Evolutionary conservation across 1,140 invertebrate genomes (phyloP).

Genomic region (Micrasema longulum): DNA sequence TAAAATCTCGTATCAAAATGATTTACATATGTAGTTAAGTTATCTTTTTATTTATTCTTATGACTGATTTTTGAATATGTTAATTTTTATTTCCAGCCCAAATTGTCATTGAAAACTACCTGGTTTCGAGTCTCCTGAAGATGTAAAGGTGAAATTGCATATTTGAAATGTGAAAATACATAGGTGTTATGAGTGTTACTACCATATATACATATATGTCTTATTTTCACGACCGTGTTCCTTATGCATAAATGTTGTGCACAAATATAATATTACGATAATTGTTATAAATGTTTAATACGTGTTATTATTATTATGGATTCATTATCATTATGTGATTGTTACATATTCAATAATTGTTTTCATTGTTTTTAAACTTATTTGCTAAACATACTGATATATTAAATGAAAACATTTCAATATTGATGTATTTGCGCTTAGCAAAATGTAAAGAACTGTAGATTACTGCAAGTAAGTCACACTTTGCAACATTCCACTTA

Average conservation of each 20-base stretch:
- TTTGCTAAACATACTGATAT: too few species aligned
- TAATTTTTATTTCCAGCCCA: slow-evolving; percentile 71
- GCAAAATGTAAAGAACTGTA: too few species aligned
- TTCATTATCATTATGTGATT: slow-evolving; percentile 27
- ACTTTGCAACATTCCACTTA: too few species aligned
- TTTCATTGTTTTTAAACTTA: slow-evolving; percentile 12
- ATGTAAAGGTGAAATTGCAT: slow-evolving; percentile 58
- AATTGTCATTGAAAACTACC: slow-evolving; percentile 71
- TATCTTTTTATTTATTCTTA: too few species aligned
- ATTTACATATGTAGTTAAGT: too few species aligned
- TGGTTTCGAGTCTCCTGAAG: slow-evolving; percentile 67
- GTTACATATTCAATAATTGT: slow-evolving; percentile 26
- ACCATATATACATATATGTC: slow-evolving; percentile 17
- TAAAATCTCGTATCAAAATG: too few species aligned
- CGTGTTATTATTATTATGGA: slow-evolving; percentile 23
- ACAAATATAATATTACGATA: slow-evolving; percentile 35
- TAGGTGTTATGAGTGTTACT: slow-evolving; percentile 39
- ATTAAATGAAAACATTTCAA: slow-evolving; percentile 8
- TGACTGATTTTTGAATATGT: too few species aligned
- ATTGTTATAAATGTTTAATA: slow-evolving; percentile 37
- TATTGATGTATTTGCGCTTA: too few species aligned
- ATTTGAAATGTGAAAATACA: slow-evolving; percentile 32
- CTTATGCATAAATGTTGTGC: slow-evolving; percentile 38
- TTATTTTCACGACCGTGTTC: slow-evolving; percentile 39
- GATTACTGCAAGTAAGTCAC: too few species aligned